Evolutionary conservation across 2,888 invertebrate genomes (phyloP).

Genomic region (Cosmopolites sordidus): DNA sequence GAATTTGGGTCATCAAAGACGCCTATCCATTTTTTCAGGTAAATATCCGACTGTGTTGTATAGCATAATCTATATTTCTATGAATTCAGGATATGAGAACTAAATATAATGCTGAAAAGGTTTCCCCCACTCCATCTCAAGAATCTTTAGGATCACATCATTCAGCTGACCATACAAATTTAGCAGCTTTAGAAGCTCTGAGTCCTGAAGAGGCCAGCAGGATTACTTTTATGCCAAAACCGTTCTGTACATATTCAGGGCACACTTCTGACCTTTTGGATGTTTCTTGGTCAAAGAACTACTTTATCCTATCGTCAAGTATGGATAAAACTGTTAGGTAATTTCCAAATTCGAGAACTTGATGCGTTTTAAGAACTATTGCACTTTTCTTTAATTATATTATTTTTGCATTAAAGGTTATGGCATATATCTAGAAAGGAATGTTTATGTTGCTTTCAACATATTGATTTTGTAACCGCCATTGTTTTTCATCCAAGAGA

Average conservation of each 20-base stretch:
- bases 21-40: conserved; percentile 87
- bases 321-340: conserved; percentile 95
- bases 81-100: conserved; percentile 78
- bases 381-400: no score
- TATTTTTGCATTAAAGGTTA: conserved; percentile 46
- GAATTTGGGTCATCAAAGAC: conserved; percentile 92
- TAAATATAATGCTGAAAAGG: conserved; percentile 89
- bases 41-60: conserved; percentile 17
- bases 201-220: conserved; percentile 58
- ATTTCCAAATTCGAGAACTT: no score
- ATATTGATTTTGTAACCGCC: conserved; percentile 98
- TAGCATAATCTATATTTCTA: no score
- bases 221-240: conserved; percentile 78
- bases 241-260: conserved; percentile 89
- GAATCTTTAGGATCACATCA: conserved; percentile 83
- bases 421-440: conserved; percentile 98
- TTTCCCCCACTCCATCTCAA: conserved; percentile 89
- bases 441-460: conserved; percentile 97
- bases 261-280: conserved; percentile 96
- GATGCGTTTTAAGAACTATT: no score
- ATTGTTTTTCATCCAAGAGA: conserved; percentile 96
- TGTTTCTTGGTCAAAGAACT: conserved; percentile 98
- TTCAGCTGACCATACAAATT: conserved; percentile 60
- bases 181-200: conserved; percentile 56
- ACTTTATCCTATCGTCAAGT: conserved; percentile 94